Evolutionary conservation across 2,888 invertebrate species (phyloP), one percentile per base, ranked within the genome.

Genomic region (Aphelenchoides bicaudatus): DNA sequence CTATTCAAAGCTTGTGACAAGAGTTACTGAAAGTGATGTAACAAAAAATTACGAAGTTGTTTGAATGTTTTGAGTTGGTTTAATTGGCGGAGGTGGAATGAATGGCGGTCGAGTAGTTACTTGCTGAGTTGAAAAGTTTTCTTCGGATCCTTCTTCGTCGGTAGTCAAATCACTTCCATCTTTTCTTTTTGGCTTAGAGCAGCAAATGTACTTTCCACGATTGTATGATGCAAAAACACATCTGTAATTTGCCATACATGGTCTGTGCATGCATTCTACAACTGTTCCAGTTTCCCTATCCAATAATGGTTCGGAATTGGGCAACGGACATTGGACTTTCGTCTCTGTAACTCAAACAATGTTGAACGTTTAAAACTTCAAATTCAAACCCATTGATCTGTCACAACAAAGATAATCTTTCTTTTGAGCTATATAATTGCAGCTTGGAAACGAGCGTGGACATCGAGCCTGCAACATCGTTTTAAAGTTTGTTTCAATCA

Each of bases 361-460:
- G 3, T 52, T 53, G 4, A 2, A 19, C n/a, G 21, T 27, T 21
- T 30, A 3, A 6, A 51, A 21, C 13, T 55, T 16, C 1, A 8
- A 28, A 27, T 2, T 57, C 46, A 6, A 28, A 60, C 58, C 43
- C 19, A 61, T 55, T 4, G 58, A 38, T 13, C 61, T 37, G 16
- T 61, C 61, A 37, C 61, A 61, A 31, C 61, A 61, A 30, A 61
- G 43, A 39, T 61, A 61, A n/a, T 62, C 59, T 16, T 37, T 29
- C 49, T 61, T 54, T 27, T 61, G 61, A 10, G 61, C 62, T 25
- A 61, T 51, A 39, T 61, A 61, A 48, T 61, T 61, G 49, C 61
- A 61, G 25, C 49, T 29, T 16, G 61, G 61, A 23, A 61, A 61
- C 13, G 61, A 47, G n/a, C 60, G 34, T 3, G 61, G 61, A 30